These are phyloP conservation scores for Gonocerus acuteangulatus DNA, from an alignment of 2,888 invertebrate species.

Conservation along the genomic window DNA sequence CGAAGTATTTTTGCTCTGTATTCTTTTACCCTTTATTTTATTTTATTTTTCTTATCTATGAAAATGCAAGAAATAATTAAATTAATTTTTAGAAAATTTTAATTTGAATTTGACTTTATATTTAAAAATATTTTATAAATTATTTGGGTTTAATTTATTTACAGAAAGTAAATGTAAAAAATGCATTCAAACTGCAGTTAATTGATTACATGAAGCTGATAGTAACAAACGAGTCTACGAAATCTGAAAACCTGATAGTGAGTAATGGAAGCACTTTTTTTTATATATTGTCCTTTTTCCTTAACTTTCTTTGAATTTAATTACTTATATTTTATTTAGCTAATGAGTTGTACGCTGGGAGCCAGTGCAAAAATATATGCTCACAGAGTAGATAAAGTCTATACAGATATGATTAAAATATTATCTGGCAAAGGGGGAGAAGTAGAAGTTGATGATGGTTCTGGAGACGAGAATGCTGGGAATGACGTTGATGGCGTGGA, in stretches of 20 bases:
- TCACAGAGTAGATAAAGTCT: constrained; percentile 61
- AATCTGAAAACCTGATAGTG: constrained; percentile 54
- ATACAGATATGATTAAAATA: constrained; percentile 31
- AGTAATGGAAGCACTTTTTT: constrained; percentile 13
- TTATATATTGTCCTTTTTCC: neutral
- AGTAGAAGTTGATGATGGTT: constrained; percentile 8
- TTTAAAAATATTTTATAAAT: too few species aligned
- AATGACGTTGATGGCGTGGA: too few species aligned
- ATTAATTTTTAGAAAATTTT: too few species aligned
- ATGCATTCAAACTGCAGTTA: constrained; percentile 79
- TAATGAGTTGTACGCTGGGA: constrained; percentile 67
- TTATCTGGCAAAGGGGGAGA: constrained; percentile 28
- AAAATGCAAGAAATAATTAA: too few species aligned
- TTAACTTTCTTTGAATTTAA: neutral
- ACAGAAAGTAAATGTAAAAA: constrained; percentile 78
- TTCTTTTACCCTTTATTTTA: too few species aligned
- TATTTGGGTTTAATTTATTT: too few species aligned
- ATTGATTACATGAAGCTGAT: constrained; percentile 78
- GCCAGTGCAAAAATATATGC: constrained; percentile 84
- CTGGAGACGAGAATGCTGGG: constrained; percentile 4
- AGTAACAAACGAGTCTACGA: constrained; percentile 60
- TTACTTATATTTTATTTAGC: constrained; percentile 17
- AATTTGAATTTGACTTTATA: too few species aligned
- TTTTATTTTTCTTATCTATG: too few species aligned
- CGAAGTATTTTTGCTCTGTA: too few species aligned